Conservation (phyloP, 2,797 vertebrate species). For the Pipistrellus pygmaeus region DNA sequence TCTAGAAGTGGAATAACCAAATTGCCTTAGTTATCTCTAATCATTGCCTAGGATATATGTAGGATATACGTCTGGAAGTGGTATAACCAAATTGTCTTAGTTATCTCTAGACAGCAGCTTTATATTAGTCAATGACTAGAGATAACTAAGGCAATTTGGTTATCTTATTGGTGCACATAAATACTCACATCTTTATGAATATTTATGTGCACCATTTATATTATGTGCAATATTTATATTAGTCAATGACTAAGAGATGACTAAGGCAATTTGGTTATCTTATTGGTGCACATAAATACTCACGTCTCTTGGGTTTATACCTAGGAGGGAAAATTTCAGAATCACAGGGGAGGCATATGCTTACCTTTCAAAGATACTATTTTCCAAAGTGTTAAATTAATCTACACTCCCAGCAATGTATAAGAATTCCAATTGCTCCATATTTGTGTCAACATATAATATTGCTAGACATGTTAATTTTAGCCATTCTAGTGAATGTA, state of each 20-base stretch:
- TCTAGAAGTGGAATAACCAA: not conserved
- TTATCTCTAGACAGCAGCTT: not conserved
- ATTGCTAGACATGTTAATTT: not conserved
- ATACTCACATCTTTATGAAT: not conserved
- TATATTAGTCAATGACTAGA: too few species aligned
- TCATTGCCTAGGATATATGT: not conserved
- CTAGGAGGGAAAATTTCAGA: not conserved
- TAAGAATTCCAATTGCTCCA: not conserved
- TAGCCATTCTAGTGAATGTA: not conserved
- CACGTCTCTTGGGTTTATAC: not conserved
- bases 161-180: not conserved
- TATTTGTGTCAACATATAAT: not conserved
- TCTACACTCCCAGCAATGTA: not conserved
- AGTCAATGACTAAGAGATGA: too few species aligned
- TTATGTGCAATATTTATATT: too few species aligned
- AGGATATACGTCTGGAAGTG: not conserved
- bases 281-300: not conserved
- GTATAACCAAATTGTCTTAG: not conserved
- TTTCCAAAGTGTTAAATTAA: not conserved
- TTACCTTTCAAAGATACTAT: not conserved
- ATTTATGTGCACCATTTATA: too few species aligned
- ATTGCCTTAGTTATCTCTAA: constrained; percentile 24
- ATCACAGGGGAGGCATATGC: not conserved
- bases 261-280: not conserved
- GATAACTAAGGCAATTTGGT: too few species aligned